Evolutionary conservation across 2,888 invertebrate species (phyloP), one percentile per base, ranked within the genome.

Genomic region (Synergus itoensis): DNA sequence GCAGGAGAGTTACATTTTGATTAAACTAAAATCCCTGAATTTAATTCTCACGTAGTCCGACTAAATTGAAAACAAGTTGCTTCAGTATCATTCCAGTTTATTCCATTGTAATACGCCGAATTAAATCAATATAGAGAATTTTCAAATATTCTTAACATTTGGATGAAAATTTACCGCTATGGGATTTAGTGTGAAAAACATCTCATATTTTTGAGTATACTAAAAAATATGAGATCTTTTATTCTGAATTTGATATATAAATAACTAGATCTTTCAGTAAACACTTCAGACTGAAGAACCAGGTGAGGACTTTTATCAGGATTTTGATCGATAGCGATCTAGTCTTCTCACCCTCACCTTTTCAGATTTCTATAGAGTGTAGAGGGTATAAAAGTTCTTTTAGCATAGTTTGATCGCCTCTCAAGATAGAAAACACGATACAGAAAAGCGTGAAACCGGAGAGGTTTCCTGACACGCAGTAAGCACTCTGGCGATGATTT

Each of bases 391-490:
- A 1, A 67, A 21, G 67, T 67, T 67, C 41, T 45, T 67, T 67
- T 67, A 67, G 67, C 67, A 67, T 45, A 67, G 45, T 45, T 67
- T 21, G 67, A 67, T 67, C 40, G 67, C 67, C 67, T 67, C 43
- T 18, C 67, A 18, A 67, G 65, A 67, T 43, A 67, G 40, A 21
- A 4, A 41, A 67, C 45, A 67, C 45, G 43, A 45, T 21, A 64
- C n/a, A 67, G 43, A 67, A 45, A 67, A 65, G 77, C 65, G 48
- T 65, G 77, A 65, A 77, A 65, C 53, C 63, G n/a, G 77, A 77
- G 65, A 77, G 28, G 64, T 63, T 65, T 48, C 40, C 14, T 53
- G 28, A 18, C 36, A 45, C 76, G 41, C 57, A 43, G 40, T 43
- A 62, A 76, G 65, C 45, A 77, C 28, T 48, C 12, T 18, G 40